Evolutionary conservation across 2,113 vertebrate species (phyloP).

Genomic region (Corythornis vintsioides): DNA sequence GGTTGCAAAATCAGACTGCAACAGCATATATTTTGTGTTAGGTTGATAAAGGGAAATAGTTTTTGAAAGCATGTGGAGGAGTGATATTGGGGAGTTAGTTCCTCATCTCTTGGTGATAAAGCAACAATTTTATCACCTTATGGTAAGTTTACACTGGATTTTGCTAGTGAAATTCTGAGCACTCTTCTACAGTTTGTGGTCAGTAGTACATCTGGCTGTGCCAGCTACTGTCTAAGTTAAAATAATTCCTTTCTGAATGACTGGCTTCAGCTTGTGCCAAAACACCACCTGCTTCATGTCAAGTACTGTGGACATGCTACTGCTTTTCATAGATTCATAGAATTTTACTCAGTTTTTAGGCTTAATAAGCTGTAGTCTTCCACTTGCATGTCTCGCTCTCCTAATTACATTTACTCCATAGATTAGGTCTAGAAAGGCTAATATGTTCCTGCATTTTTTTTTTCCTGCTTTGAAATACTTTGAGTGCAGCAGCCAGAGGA

Average conservation of each 20-base stretch:
- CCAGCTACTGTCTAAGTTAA: not conserved
- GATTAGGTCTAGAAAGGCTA: not conserved
- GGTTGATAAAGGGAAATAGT: not conserved
- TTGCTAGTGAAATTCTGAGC: not conserved
- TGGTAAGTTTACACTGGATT: not conserved
- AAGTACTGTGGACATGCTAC: not conserved
- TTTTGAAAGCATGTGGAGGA: not conserved
- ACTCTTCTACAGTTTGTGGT: not conserved
- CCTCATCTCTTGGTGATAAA: not conserved
- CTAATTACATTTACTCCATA: not conserved
- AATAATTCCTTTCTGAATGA: not conserved
- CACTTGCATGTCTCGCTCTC: not conserved
- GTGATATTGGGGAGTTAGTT: not conserved
- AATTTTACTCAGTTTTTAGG: not conserved
- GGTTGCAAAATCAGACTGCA: not conserved
- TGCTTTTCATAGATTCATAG: no score
- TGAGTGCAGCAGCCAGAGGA: not conserved
- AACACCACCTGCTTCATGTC: not conserved
- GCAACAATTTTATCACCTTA: not conserved
- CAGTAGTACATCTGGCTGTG: not conserved
- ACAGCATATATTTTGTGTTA: not conserved
- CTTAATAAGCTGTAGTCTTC: not conserved
- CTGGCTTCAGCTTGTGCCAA: not conserved
- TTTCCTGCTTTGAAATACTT: conserved; percentile 5
- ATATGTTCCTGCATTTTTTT: not conserved